Evolutionary conservation across 2,888 invertebrate genomes (phyloP).

Genomic region (Acanthopleura granulata): DNA sequence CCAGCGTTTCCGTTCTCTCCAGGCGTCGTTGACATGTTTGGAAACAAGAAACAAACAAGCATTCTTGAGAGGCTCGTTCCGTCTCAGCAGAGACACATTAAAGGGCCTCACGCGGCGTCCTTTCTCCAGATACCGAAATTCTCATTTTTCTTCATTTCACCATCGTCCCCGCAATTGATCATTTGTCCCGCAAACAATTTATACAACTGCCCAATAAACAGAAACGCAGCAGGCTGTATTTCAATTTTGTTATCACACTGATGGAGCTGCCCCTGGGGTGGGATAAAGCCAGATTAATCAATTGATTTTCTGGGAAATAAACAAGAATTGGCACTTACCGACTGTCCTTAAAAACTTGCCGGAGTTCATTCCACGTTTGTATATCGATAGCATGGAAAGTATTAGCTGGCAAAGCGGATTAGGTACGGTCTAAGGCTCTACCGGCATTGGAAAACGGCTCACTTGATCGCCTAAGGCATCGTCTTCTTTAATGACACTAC

Average conservation of each 20-base stretch:
- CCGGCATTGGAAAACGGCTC: no score
- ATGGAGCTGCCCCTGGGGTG: neutral
- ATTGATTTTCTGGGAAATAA: constrained; percentile 12
- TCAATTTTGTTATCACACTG: constrained; percentile 8
- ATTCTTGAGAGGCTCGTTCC: neutral
- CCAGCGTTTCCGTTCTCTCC: no score
- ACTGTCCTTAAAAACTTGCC: no score
- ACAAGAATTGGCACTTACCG: constrained; percentile 4
- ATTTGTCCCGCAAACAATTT: constrained; percentile 10
- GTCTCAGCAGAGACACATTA: no score
- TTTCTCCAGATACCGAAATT: neutral
- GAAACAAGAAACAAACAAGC: constrained; percentile 2
- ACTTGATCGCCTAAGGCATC: no score
- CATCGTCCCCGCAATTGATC: constrained; percentile 3
- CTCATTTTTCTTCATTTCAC: neutral
- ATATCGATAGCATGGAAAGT: no score
- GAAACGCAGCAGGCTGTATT: neutral
- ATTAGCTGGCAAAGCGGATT: no score
- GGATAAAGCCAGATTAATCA: constrained; percentile 3
- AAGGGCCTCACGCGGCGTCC: no score
- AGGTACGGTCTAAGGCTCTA: no score
- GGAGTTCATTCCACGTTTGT: no score
- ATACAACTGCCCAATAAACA: constrained; percentile 1
- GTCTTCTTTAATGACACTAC: no score
- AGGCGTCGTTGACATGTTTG: neutral